These are phyloP conservation scores for Macropis europaea DNA, from an alignment of 2,888 invertebrate species.

Conservation along the genomic window DNA sequence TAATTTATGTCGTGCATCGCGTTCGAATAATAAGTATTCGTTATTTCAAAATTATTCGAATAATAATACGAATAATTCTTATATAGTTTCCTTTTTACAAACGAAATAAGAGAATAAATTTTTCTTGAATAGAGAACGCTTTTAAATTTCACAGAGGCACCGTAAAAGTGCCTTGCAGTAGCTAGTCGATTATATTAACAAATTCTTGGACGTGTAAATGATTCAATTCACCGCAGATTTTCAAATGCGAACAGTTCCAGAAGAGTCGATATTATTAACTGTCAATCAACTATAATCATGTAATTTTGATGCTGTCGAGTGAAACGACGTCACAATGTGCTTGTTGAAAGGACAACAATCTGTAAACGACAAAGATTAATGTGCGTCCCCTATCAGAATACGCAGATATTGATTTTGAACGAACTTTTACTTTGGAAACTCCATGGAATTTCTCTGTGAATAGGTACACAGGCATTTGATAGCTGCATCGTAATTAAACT, in stretches of 20 bases:
- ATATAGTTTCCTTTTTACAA: too few relatives aligned
- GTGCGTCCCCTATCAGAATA: background rate
- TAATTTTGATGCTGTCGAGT: background rate
- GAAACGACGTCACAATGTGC: constrained; percentile 30
- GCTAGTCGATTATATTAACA: too few relatives aligned
- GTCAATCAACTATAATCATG: background rate
- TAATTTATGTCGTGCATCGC: too few relatives aligned
- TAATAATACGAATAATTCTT: too few relatives aligned
- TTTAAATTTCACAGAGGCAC: too few relatives aligned
- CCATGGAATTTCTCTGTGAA: background rate
- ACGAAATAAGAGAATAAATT: too few relatives aligned
- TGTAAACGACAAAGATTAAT: background rate
- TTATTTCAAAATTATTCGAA: too few relatives aligned
- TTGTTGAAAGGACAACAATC: background rate
- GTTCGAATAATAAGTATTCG: too few relatives aligned
- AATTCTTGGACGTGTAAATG: too few relatives aligned
- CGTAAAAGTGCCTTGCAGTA: too few relatives aligned
- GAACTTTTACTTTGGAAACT: background rate
- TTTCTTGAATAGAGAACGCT: too few relatives aligned
- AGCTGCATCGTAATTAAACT: background rate
- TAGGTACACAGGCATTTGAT: background rate
- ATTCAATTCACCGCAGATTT: too few relatives aligned
- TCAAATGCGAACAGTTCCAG: background rate
- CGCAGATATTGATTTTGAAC: background rate
- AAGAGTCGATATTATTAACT: background rate